A percentile compares a stretch with the other conserved stretches of the same genome.
Conservation (phyloP, 2,797 vertebrate species). For the Scomberomorus guttatus region DNA sequence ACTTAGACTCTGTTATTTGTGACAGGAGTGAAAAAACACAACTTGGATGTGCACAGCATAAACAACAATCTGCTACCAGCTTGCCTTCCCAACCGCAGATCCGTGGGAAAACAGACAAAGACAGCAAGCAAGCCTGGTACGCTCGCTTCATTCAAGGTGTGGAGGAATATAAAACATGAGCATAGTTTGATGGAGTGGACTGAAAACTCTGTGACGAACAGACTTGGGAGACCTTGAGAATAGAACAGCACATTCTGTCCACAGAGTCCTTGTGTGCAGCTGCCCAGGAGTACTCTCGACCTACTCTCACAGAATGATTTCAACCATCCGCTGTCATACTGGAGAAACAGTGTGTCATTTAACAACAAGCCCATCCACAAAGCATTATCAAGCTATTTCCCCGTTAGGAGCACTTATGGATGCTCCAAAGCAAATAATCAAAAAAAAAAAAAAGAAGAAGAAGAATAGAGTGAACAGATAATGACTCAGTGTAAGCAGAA, state of each 20-base stretch:
- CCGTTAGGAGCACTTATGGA: conserved; percentile 39
- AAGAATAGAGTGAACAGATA: conserved; percentile 42
- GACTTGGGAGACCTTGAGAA: conserved; percentile 60
- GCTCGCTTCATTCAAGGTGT: conserved; percentile 21
- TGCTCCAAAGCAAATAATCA: conserved; percentile 50
- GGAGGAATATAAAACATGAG: conserved; percentile 43
- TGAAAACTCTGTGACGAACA: conserved; percentile 35
- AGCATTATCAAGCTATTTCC: conserved; percentile 40
- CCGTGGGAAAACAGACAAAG: conserved; percentile 1
- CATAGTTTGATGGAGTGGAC: conserved; percentile 2
- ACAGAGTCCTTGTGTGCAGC: conserved; percentile 41
- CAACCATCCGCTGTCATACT: conserved; percentile 33
- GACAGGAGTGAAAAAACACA: conserved; percentile 3
- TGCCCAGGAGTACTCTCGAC: conserved; percentile 44
- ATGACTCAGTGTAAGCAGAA: conserved; percentile 48
- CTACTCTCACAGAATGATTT: conserved; percentile 41
- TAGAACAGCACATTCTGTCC: conserved; percentile 52
- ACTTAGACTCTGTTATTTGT: conserved; percentile 9
- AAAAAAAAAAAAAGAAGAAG: background rate
- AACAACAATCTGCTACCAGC: conserved; percentile 17
- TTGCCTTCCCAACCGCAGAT: background rate
- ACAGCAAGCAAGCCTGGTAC: background rate
- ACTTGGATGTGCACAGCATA: conserved; percentile 20
- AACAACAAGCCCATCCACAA: conserved; percentile 24
- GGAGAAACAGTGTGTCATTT: conserved; percentile 41